Base-by-base conservation (phyloP, 1,140 invertebrate species). In the Brachionus rubens region DNA sequence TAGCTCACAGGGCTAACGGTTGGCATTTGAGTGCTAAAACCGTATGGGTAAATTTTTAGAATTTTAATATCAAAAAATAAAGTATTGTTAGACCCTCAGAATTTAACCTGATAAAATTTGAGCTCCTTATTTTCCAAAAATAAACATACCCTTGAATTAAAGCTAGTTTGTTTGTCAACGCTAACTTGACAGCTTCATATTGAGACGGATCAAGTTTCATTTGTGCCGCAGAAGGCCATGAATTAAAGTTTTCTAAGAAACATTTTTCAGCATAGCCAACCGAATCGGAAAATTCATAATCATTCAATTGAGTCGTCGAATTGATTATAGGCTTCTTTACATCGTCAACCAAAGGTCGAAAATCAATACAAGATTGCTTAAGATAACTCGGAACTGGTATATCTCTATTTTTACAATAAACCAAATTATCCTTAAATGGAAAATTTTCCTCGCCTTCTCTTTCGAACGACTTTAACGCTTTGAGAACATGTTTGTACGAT, bases 71-170 rank as follows among this genome's bases (percentile, higher is more conserved):
- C n/a, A n/a, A n/a, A n/a, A 43, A 43, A 12, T 43, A 12, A 2
- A 43, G n/a, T 2, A 12, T 43, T 43, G 10, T 43, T n/a, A n/a
- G n/a, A n/a, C n/a, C n/a, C n/a, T n/a, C n/a, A n/a, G n/a, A n/a
- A n/a, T n/a, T n/a, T n/a, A n/a, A n/a, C n/a, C n/a, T n/a, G n/a
- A n/a, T n/a, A n/a, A n/a, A n/a, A n/a, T n/a, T n/a, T n/a, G n/a
- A n/a, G n/a, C n/a, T n/a, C n/a, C n/a, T n/a, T n/a, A n/a, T n/a
- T 43, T 5, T 1, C 10, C 41, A 43, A 5, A 43, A 12, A 5
- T 43, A n/a, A 10, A 43, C 10, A 43, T 62, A 62, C 56, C 67
- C 88, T 86, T 93, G 92, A 77, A 93, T 92, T 1, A 94, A 83
- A 3, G 87, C 83, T 14, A 88, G 59, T 77, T 87, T 85, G 72